A percentile compares a stretch with the other conserved stretches of the same genome.
Evolutionary conservation across 1,140 invertebrate species (phyloP).

Genomic region (Formica exsecta): DNA sequence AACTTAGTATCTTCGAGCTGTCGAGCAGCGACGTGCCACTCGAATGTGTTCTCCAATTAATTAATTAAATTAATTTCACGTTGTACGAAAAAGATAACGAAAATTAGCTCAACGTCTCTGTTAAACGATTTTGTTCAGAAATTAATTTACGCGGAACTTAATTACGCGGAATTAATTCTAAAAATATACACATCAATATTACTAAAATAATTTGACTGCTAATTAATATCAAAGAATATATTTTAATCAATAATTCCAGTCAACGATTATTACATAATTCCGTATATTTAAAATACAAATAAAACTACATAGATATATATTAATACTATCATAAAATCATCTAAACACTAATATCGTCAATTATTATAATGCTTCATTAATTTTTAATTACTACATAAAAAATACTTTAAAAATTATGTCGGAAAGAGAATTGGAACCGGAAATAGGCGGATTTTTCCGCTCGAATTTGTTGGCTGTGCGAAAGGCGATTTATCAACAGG

Average conservation of each 20-base stretch:
- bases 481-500: conserved; percentile 69
- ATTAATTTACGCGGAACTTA: background rate
- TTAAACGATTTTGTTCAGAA: background rate
- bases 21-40: conserved; percentile 47
- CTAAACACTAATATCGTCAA: background rate
- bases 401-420: conserved; percentile 57
- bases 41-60: conserved; percentile 20
- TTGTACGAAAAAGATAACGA: too few relatives aligned
- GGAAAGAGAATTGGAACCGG: conserved; percentile 68
- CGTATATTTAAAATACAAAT: background rate
- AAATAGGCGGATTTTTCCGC: conserved; percentile 80
- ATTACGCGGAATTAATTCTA: background rate
- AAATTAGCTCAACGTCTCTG: background rate
- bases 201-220: background rate
- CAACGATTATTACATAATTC: background rate
- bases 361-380: background rate
- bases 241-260: conserved; percentile 14
- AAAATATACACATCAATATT: background rate
- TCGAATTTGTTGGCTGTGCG: conserved; percentile 79
- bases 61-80: conserved; percentile 8
- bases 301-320: conserved; percentile 11
- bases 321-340: conserved; percentile 4
- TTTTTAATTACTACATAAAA: conserved; percentile 13
- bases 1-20: conserved; percentile 63
- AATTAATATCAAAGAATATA: conserved; percentile 19